Conservation (phyloP, 2,797 vertebrate genomes). For the Tauraco hartlaubi region DNA sequence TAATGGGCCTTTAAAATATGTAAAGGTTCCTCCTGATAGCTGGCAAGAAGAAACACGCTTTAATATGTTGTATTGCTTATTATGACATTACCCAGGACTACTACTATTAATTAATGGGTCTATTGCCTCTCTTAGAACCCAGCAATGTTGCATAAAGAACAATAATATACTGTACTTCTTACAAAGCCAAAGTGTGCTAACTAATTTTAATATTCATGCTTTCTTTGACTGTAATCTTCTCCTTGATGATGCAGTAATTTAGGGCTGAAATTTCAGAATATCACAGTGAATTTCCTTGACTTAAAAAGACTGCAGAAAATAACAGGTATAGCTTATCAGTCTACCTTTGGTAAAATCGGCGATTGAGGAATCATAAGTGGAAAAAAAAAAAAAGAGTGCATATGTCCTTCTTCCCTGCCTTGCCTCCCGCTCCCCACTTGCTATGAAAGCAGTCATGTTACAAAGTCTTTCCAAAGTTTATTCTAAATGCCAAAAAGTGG, state of each 20-base stretch:
- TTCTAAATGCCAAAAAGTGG: slow-evolving; percentile 15
- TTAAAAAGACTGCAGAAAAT: not conserved
- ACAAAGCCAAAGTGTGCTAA: not conserved
- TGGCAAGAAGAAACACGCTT: slow-evolving; percentile 34
- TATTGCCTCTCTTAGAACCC: not conserved
- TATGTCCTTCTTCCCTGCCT: not conserved
- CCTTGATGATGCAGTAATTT: not conserved
- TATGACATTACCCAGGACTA: slow-evolving; percentile 41
- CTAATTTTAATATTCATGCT: not conserved
- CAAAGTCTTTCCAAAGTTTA: slow-evolving; percentile 28
- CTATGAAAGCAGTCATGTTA: not conserved
- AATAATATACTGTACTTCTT: not conserved
- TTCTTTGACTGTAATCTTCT: not conserved
- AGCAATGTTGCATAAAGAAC: not conserved
- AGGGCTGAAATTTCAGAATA: not conserved
- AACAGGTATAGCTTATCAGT: not conserved
- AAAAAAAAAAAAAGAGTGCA: not conserved
- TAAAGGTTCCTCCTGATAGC: slow-evolving; percentile 39
- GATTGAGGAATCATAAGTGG: not conserved
- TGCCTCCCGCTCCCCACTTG: not conserved
- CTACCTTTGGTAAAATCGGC: not conserved
- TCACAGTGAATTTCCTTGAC: not conserved
- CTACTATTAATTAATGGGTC: slow-evolving; percentile 56
- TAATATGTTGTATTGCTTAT: slow-evolving; percentile 17
- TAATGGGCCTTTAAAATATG: slow-evolving; percentile 43